Evolutionary conservation across 2,888 invertebrate genomes (phyloP).

Genomic region (Philhelius pedissequus): DNA sequence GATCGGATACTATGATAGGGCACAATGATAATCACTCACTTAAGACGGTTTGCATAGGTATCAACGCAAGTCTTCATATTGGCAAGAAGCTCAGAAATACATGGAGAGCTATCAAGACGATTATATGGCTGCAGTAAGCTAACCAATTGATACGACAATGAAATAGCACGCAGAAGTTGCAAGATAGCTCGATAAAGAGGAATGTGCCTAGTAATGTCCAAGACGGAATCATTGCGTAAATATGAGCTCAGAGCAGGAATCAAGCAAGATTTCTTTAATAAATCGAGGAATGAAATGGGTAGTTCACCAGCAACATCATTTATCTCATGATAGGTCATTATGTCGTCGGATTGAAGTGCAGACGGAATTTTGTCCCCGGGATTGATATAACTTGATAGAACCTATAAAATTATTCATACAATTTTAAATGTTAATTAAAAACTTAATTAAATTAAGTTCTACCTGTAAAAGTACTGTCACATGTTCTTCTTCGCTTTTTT

Average conservation of each 20-base stretch:
- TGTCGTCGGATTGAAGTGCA: slow-evolving; percentile 76
- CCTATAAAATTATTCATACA: slow-evolving; percentile 79
- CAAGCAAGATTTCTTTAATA: slow-evolving; percentile 90
- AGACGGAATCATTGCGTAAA: slow-evolving; percentile 95
- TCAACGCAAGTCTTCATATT: slow-evolving; percentile 96
- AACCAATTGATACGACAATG: slow-evolving; percentile 82
- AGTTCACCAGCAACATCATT: slow-evolving; percentile 80
- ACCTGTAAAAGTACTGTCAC: slow-evolving; percentile 90
- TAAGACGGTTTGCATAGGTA: slow-evolving; percentile 92
- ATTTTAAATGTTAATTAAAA: neutral
- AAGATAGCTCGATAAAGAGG: slow-evolving; percentile 93
- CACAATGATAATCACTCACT: slow-evolving; percentile 80
- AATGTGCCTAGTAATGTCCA: slow-evolving; percentile 98
- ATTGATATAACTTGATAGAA: slow-evolving; percentile 93
- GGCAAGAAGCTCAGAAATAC: slow-evolving; percentile 87
- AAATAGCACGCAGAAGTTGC: slow-evolving; percentile 88
- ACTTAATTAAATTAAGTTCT: slow-evolving; percentile 16
- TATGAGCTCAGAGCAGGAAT: slow-evolving; percentile 94
- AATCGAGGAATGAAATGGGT: slow-evolving; percentile 86
- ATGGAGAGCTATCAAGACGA: slow-evolving; percentile 79
- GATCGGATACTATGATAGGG: too few relatives aligned
- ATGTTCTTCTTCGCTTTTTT: slow-evolving; percentile 95
- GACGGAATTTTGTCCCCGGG: slow-evolving; percentile 82
- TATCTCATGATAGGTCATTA: slow-evolving; percentile 78
- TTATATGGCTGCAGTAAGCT: slow-evolving; percentile 83